Evolutionary conservation across 2,797 vertebrate genomes (phyloP), one percentile per base, ranked within the genome.

Genomic region (Synaphobranchus kaupii): DNA sequence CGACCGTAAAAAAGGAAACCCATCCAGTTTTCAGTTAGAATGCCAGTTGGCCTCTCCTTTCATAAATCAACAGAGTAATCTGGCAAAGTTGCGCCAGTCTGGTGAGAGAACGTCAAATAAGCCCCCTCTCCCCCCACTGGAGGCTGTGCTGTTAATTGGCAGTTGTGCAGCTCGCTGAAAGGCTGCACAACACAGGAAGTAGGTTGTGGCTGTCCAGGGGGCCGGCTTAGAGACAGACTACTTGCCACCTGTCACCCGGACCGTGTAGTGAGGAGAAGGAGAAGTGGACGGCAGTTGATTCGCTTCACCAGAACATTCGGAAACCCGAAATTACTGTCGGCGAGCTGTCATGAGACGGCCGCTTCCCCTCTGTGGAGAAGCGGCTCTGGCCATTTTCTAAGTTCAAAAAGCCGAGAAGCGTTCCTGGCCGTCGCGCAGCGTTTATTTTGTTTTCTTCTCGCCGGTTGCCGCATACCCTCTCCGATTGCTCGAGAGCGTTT

Each of bases 371-470:
- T 81, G 78, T 50, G 22, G 78, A 50, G 78, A 81, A 48, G 39
- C 34, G 9, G 76, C 20, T 80, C 76, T 48, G 34, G 47, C 44
- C 25, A 22, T 22, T 25, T 28, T 81, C 47, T 4, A 10, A 47
- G 25, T 50, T 50, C 8, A 48, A 22, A 81, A 48, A 22, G 78
- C 78, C 12, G 78, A 50, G 78, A 50, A 81, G 10, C 47, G 8
- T 47, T 50, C 47, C 25, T 25, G 78, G 44, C 50, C 47, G 10
- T 48, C 48, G 76, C 17, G 25, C 76, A 80, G 76, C 44, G 76
- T n/a, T 81, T 81, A 22, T 50, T 81, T 50, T 81, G 78, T 81
- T 81, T 81, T 78, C 73, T 10, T 81, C 47, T n/a, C 28, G 22
- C 39, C 22, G 73, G 28, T 78, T 44, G 12, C 31, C 15, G 7